Conservation (phyloP, 2,888 invertebrate genomes). For the Furcula furcula region DNA sequence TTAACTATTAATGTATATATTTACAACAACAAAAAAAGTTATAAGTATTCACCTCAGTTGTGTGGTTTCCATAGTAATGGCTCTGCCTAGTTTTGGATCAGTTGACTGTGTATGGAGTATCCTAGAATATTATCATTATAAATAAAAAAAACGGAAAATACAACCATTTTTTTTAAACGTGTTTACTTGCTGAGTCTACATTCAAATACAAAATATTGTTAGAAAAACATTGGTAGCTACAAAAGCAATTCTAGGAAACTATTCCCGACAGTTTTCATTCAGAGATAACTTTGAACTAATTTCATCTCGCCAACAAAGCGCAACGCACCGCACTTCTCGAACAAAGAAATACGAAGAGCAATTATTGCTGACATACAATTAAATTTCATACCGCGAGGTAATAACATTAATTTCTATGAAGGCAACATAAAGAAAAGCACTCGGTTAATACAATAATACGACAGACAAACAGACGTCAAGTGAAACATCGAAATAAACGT, state of each 20-base stretch:
- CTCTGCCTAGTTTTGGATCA: no score
- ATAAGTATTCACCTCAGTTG: no score
- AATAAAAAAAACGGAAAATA: no score
- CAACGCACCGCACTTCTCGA: conserved; percentile 19
- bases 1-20: no score
- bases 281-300: conserved; percentile 1
- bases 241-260: neutral
- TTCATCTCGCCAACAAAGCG: conserved; percentile 4
- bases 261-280: neutral
- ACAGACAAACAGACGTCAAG: conserved; percentile 38
- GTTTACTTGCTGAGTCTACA: no score
- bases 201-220: no score
- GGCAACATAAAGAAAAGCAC: conserved; percentile 4
- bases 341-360: conserved; percentile 29
- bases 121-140: no score
- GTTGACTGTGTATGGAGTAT: no score
- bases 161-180: no score
- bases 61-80: no score
- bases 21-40: no score
- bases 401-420: conserved; percentile 20
- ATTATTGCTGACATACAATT: conserved; percentile 27
- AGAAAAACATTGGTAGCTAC: neutral
- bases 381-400: conserved; percentile 13
- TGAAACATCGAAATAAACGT: conserved; percentile 43
- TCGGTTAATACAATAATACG: conserved; percentile 25